These are phyloP conservation scores for Morpho helenor DNA, from an alignment of 2,888 invertebrate species.

Conservation along the genomic window DNA sequence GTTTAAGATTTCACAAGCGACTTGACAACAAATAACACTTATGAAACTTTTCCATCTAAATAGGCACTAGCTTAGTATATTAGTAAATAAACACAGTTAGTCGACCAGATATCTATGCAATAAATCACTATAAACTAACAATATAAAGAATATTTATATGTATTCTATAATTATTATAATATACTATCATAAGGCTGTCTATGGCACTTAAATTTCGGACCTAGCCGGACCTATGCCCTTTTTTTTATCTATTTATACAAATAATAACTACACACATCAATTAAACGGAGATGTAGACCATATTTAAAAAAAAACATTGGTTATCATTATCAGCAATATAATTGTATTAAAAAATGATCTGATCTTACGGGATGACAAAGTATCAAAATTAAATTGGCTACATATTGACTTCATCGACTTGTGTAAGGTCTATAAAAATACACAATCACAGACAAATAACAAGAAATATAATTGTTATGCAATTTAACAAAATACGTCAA, in stretches of 20 bases:
- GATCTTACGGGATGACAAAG: too few species aligned
- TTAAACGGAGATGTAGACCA: too few species aligned
- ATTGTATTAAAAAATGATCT: too few species aligned
- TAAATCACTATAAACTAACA: constrained; percentile 34
- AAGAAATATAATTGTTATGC: too few species aligned
- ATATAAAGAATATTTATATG: constrained; percentile 10
- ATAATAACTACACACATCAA: neutral
- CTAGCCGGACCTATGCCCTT: neutral
- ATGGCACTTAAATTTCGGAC: constrained; percentile 34
- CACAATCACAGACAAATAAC: too few species aligned
- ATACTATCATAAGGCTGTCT: constrained; percentile 28
- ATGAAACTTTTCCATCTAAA: constrained; percentile 16
- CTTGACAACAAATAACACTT: constrained; percentile 1
- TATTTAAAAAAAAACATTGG: too few species aligned
- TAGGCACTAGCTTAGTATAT: constrained; percentile 21
- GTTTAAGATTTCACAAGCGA: constrained; percentile 7
- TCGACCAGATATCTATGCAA: constrained; percentile 43
- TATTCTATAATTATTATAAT: constrained; percentile 19
- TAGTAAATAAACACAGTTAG: constrained; percentile 31
- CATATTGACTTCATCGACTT: too few species aligned
- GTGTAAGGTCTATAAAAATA: too few species aligned
- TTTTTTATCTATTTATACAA: neutral
- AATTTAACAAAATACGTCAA: too few species aligned
- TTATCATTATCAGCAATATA: too few species aligned
- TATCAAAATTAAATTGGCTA: too few species aligned